Conservation (phyloP, 2,113 vertebrate genomes). For the Petaurus breviceps region DNA sequence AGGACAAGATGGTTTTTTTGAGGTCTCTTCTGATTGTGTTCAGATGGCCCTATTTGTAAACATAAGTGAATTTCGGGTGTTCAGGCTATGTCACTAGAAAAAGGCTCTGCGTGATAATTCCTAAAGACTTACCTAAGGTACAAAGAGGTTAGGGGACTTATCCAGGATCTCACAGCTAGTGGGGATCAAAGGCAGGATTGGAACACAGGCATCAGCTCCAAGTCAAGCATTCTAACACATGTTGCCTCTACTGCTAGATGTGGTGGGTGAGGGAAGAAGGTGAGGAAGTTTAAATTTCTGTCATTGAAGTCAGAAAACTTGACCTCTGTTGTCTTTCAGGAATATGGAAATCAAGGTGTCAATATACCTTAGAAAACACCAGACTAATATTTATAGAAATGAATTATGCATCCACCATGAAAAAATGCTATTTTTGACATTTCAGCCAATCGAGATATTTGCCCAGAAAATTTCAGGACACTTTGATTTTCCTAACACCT, state of each 20-base stretch:
- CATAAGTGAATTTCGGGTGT: background rate
- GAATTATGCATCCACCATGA: background rate
- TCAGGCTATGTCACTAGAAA: background rate
- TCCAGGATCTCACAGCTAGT: background rate
- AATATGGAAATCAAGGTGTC: background rate
- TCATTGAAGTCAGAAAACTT: background rate
- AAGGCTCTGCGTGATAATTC: background rate
- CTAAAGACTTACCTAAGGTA: background rate
- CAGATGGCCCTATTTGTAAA: background rate
- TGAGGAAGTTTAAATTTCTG: background rate
- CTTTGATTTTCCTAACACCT: background rate
- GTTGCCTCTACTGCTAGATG: conserved; percentile 15
- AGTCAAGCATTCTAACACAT: background rate
- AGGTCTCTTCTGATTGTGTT: background rate
- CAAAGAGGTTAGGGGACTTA: background rate
- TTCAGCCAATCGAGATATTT: background rate
- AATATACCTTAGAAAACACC: background rate
- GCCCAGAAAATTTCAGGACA: background rate
- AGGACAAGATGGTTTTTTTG: background rate
- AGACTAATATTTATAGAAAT: background rate
- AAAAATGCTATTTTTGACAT: background rate
- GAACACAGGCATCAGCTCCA: background rate
- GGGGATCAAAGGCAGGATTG: background rate
- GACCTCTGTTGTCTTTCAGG: background rate
- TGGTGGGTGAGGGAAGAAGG: fast-evolving